Evolutionary conservation across 2,797 vertebrate species (phyloP), one percentile per base, ranked within the genome.

Genomic region (Otolemur crassicaudatus): DNA sequence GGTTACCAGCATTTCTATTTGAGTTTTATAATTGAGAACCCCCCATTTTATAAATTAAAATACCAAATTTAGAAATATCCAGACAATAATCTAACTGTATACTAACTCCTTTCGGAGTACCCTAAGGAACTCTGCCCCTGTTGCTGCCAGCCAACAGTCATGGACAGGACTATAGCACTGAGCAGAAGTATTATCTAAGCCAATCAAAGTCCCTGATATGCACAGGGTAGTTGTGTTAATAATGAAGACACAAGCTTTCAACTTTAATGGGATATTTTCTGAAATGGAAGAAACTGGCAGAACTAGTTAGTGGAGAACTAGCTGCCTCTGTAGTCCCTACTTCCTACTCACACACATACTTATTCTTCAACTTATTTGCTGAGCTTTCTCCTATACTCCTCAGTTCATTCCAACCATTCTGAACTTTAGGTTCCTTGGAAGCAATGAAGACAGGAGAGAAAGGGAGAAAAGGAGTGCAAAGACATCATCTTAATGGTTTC

Each of bases 41-140:
- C 20, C 13, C 12, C 90, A 73, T 90, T 96, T 94, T 75, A 84
- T 56, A 91, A 81, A 88, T 77, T 94, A 90, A 95, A 94, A 90
- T 56, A 58, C 2, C 27, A 58, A 87, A 63, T 53, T 94, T 65
- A 90, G 19, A 58, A 85, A 80, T 14, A 89, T 40, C 29, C 70
- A 87, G 72, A 89, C 56, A 83, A 67, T 19, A 80, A 60, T 84
- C 56, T 83, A 70, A 70, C 72, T 77, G 87, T 80, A 69, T 63
- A 75, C 5, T 46, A 73, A 95, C 27, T 63, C 31, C 37, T 73
- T 87, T 88, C n/a, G 73, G 65, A 76, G 49, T 20, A 56, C 20
- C 16, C 31, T 73, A 75, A 27, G 58, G 58, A 69, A 84, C 31
- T 14, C 43, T 31, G 20, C 16, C 73, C 22, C 63, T 67, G 17